These are phyloP conservation scores for Helicorthomorpha holstii DNA, from an alignment of 1,140 invertebrate genomes.

Conservation along the genomic window DNA sequence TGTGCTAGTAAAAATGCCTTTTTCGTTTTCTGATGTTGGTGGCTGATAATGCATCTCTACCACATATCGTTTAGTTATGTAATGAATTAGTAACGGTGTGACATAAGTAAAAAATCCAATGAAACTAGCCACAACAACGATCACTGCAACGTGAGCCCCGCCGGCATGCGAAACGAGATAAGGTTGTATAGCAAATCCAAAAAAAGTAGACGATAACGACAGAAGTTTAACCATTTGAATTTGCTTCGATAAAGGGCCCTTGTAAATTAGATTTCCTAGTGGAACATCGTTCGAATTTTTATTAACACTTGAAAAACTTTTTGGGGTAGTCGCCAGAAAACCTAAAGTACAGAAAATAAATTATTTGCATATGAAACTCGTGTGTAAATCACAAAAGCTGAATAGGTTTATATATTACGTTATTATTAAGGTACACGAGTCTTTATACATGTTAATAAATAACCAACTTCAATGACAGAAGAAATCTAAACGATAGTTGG, in stretches of 20 bases:
- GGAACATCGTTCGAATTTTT: too few relatives aligned
- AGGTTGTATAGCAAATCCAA: constrained; percentile 52
- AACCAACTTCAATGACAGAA: too few relatives aligned
- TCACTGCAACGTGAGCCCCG: constrained; percentile 28
- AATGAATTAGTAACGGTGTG: constrained; percentile 64
- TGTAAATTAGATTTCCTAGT: constrained; percentile 29
- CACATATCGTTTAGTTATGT: constrained; percentile 70
- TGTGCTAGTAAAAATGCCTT: constrained; percentile 11
- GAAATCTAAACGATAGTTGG: too few relatives aligned
- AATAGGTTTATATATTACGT: too few relatives aligned
- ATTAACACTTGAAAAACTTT: too few relatives aligned
- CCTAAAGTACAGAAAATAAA: too few relatives aligned
- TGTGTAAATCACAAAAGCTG: too few relatives aligned
- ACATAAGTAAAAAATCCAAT: constrained; percentile 61
- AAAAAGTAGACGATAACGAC: constrained; percentile 51
- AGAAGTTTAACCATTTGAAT: constrained; percentile 59
- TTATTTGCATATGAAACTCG: too few relatives aligned
- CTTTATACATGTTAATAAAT: too few relatives aligned
- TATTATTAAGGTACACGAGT: too few relatives aligned
- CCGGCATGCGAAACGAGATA: constrained; percentile 31
- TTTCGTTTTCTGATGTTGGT: too few relatives aligned
- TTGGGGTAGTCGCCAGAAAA: too few relatives aligned
- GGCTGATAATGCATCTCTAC: constrained; percentile 51
- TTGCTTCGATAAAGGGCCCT: constrained; percentile 42
- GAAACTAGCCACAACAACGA: constrained; percentile 40